A percentile compares a stretch with the other conserved stretches of the same genome.
phyloP scores from a whole-genome alignment of 2,797 vertebrate species.

The Calcarius lapponicus region DNA sequence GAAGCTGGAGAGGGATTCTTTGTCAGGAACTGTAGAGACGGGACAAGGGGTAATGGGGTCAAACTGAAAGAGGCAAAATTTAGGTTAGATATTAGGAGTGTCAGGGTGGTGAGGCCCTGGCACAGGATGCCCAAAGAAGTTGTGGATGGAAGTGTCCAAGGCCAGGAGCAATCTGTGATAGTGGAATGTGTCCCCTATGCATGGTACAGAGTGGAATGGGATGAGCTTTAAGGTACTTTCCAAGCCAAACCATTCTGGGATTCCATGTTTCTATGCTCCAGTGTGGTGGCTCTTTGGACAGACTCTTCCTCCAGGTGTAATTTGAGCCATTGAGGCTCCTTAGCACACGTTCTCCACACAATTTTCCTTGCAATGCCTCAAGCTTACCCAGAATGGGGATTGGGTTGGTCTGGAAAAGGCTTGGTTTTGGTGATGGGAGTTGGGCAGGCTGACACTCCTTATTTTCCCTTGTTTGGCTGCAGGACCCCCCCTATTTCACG shows the following conservation, averaged over 20 bases:
- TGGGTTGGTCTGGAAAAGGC: not conserved
- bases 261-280: not conserved
- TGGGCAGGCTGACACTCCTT: not conserved
- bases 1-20: not conserved
- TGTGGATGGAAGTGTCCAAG: not conserved
- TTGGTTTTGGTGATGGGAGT: not conserved
- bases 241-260: not conserved
- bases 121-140: not conserved
- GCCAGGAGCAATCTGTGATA: not conserved
- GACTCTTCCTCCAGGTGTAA: not conserved
- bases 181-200: not conserved
- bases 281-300: not conserved
- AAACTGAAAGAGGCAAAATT: not conserved
- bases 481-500: conserved; percentile 99
- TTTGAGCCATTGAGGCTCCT: not conserved
- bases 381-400: not conserved
- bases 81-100: not conserved
- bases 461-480: not conserved
- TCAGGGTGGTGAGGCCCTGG: not conserved
- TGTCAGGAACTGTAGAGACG: not conserved
- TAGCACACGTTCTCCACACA: rapidly evolving
- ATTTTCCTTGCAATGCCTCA: not conserved
- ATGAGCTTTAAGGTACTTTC: not conserved
- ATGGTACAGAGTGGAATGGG: not conserved
- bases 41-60: not conserved